Percentiles rank a stretch among this genome's conserved stretches.
Evolutionary conservation across 2,113 vertebrate genomes (phyloP).

Genomic region (Grus americana): DNA sequence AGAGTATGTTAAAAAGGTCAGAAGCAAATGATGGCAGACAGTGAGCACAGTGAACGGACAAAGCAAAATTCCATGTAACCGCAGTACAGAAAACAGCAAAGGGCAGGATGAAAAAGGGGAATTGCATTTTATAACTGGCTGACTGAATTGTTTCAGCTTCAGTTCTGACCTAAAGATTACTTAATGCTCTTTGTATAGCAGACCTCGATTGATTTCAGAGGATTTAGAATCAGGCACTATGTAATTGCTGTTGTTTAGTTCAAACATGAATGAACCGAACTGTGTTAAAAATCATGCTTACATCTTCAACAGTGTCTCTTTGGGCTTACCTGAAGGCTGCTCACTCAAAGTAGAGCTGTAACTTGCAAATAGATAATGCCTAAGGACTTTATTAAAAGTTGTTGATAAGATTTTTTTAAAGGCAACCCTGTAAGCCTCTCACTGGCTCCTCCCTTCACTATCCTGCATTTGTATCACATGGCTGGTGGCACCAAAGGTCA

Average conservation of each 20-base stretch:
- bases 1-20: neutral
- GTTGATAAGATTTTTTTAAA: neutral
- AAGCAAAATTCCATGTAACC: neutral
- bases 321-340: neutral
- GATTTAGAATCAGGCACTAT: neutral
- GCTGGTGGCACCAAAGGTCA: neutral
- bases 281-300: neutral
- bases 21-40: neutral
- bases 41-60: neutral
- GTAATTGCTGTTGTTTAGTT: neutral
- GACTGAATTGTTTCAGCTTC: neutral
- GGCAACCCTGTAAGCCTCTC: neutral
- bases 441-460: neutral
- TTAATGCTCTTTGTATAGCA: neutral
- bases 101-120: neutral
- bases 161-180: neutral
- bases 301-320: neutral
- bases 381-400: neutral
- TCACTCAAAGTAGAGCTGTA: neutral
- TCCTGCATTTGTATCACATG: neutral
- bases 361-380: neutral
- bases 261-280: neutral
- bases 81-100: neutral
- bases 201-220: neutral
- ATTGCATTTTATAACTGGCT: neutral